Base-by-base conservation (phyloP, 2,113 vertebrate species). In the Prietella phreatophila region DNA sequence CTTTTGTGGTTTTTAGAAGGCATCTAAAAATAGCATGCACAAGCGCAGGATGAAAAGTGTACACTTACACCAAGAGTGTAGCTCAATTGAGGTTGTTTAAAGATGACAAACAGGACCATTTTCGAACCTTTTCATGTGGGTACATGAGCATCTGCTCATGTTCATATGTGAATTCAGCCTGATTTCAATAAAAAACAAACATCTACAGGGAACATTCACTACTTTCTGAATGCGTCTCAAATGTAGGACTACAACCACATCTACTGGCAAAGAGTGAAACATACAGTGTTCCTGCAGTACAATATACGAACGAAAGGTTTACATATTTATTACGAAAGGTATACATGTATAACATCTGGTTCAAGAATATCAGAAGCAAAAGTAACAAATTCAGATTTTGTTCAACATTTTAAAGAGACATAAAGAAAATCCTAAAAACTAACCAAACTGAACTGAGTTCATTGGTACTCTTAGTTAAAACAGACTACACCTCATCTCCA, bases 261-360 rank as follows among this genome's bases (percentile, higher is more conserved):
- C 86, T 87, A 75, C 17, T 87, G 86, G 78, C 50, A 63, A 58
- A 15, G 7, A 50, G 11, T 55, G n/a, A 19, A 67, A 81, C 73
- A 63, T 27, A 50, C 13, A 42, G 19, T 25, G 22, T 50, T 78
- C 73, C 22, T 76, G 22, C 42, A 50, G 42, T 50, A 36, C 36
- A 61, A n/a, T n/a, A n/a, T n/a, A n/a, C n/a, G n/a, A n/a, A n/a
- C n/a, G n/a, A n/a, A n/a, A n/a, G n/a, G n/a, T n/a, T n/a, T n/a
- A n/a, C n/a, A n/a, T n/a, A n/a, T n/a, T n/a, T n/a, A n/a, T n/a
- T n/a, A n/a, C n/a, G n/a, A 61, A 61, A 2, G 22, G 15, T 15
- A 19, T 19, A 56, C 55, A 56, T 60, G 58, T 25, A 22, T 22
- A 22, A 10, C 19, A 17, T 25, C 6, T 60, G 20, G 20, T 60